Conservation (phyloP, 2,113 vertebrate genomes). For the Aspidoscelis tigris region DNA sequence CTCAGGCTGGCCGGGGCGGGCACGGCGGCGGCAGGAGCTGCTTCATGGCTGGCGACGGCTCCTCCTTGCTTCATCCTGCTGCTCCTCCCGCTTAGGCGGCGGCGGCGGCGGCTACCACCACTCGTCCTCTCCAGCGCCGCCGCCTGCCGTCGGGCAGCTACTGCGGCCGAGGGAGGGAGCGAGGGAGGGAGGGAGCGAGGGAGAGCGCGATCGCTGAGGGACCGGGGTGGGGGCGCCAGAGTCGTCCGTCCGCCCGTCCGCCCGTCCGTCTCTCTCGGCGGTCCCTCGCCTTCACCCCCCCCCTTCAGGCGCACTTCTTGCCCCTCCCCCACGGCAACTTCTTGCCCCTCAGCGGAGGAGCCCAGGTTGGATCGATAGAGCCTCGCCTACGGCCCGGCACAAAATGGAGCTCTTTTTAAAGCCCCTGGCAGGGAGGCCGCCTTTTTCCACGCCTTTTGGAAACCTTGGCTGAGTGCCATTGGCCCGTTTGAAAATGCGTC, state of each 20-base stretch:
- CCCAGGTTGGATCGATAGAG: conserved; percentile 33
- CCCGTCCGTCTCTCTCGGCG: not conserved
- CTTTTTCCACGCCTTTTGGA: conserved; percentile 29
- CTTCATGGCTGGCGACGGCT: conserved; percentile 45
- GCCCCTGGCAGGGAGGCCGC: conserved; percentile 45
- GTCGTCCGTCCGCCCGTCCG: too few species aligned
- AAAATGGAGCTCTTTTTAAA: conserved; percentile 76
- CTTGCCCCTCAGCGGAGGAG: not conserved
- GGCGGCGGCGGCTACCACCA: conserved; percentile 37
- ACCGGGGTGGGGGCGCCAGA: too few species aligned
- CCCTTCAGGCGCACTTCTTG: not conserved
- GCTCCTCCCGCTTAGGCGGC: not conserved
- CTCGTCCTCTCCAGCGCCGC: conserved; percentile 20
- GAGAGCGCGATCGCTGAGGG: too few species aligned
- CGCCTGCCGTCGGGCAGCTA: conserved; percentile 54
- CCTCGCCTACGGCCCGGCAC: conserved; percentile 51
- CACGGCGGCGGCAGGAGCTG: not conserved
- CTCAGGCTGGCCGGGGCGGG: conserved; percentile 31
- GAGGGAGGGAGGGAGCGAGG: too few species aligned
- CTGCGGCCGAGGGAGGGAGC: conserved; percentile 32
- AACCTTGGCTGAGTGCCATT: conserved; percentile 59
- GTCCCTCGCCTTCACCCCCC: not conserved
- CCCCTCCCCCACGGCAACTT: not conserved
- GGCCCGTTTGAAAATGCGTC: conserved; percentile 65
- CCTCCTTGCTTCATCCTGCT: conserved; percentile 60